Evolutionary conservation across 2,888 invertebrate genomes (phyloP).

Genomic region (Drosophila affinis): DNA sequence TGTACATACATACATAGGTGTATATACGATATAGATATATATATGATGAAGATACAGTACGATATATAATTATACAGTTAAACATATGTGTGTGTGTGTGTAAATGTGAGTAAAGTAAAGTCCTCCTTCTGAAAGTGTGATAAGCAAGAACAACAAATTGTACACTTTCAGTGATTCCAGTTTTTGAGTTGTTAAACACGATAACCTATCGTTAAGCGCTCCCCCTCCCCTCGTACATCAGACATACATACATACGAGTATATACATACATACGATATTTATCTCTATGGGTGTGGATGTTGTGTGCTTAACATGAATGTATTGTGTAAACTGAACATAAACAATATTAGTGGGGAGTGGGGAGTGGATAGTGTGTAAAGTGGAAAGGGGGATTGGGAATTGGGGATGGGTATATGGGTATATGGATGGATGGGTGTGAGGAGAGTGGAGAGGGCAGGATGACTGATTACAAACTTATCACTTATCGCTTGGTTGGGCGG

Average conservation of each 20-base stretch:
- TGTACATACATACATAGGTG: conserved; percentile 34
- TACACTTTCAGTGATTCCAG: conserved; percentile 38
- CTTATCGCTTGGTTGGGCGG: conserved; percentile 34
- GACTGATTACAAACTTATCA: conserved; percentile 52
- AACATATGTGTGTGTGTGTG: conserved; percentile 32
- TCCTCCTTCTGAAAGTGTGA: conserved; percentile 33
- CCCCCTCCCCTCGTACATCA: conserved; percentile 13
- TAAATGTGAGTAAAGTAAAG: conserved; percentile 37
- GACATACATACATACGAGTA: conserved; percentile 17
- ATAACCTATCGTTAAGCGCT: conserved; percentile 39
- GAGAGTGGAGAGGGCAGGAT: conserved; percentile 27
- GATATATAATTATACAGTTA: conserved; percentile 62
- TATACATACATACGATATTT: conserved; percentile 32
- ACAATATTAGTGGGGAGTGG: conserved; percentile 42
- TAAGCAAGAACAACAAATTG: conserved; percentile 30
- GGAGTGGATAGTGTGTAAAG: background rate
- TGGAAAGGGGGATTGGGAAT: conserved; percentile 14
- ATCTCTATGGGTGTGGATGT: conserved; percentile 32
- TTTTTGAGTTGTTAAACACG: conserved; percentile 38
- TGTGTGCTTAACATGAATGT: conserved; percentile 40
- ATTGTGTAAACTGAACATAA: conserved; percentile 54
- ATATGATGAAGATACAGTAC: background rate
- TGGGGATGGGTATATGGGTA: conserved; percentile 34
- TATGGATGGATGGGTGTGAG: conserved; percentile 1
- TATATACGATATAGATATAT: conserved; percentile 34